A percentile compares a stretch with the other conserved stretches of the same genome.
These are phyloP conservation scores for Didymodactylos carnosus DNA, from an alignment of 2,888 invertebrate species.

Conservation along the genomic window DNA sequence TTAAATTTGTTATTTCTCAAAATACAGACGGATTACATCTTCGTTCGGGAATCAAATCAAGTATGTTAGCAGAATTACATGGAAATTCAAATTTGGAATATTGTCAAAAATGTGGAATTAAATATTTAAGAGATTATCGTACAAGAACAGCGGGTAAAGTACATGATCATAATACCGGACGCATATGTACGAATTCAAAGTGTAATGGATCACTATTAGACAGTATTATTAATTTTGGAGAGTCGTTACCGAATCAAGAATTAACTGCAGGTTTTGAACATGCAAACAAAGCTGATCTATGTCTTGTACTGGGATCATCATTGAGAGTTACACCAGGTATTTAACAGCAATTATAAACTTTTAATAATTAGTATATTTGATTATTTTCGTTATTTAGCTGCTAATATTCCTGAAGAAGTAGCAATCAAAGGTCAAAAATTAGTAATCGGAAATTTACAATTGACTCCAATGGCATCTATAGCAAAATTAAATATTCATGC, in stretches of 20 bases:
- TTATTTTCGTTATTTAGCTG: no score
- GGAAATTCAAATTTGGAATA: slow-evolving; percentile 1
- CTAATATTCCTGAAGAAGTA: background rate
- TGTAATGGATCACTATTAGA: background rate
- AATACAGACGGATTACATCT: slow-evolving; percentile 31
- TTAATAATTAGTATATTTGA: no score
- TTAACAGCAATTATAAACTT: no score
- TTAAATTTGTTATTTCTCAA: background rate
- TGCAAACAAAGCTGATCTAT: background rate
- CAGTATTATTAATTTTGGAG: background rate
- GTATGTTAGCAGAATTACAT: background rate
- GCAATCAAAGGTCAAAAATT: background rate
- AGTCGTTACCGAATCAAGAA: background rate
- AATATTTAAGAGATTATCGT: slow-evolving; percentile 2
- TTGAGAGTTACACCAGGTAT: background rate
- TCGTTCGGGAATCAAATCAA: slow-evolving; percentile 54
- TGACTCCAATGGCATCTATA: background rate
- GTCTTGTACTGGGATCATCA: slow-evolving; percentile 1
- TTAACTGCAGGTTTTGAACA: background rate
- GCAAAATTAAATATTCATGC: background rate
- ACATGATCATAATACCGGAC: background rate
- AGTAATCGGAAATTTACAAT: background rate
- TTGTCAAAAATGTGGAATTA: background rate
- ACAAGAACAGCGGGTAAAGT: background rate
- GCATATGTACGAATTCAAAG: background rate